These are phyloP conservation scores for Pristis pectinata DNA, from an alignment of 2,797 vertebrate genomes.

Conservation along the genomic window DNA sequence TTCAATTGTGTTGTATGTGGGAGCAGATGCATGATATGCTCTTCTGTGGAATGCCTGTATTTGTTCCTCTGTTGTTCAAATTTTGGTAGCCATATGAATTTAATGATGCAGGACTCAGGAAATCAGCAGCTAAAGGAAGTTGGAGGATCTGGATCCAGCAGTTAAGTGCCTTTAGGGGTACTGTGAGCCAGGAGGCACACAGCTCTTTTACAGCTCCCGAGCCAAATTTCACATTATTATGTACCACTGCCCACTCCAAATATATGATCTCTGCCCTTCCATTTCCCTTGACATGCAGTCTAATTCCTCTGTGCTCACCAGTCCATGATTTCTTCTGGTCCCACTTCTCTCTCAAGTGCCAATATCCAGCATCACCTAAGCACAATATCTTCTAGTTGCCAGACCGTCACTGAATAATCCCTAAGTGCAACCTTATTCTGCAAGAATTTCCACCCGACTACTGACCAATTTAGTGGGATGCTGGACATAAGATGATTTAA, in stretches of 20 bases:
- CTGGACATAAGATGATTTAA: background rate
- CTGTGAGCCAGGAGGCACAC: background rate
- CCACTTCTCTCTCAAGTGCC: background rate
- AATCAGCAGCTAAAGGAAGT: background rate
- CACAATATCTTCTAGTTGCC: background rate
- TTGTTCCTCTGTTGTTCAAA: background rate
- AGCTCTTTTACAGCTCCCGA: no score
- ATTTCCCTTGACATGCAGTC: background rate
- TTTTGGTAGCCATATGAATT: background rate
- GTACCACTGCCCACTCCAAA: background rate
- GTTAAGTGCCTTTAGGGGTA: background rate
- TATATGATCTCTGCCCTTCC: background rate
- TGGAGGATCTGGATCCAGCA: background rate
- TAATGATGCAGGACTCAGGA: background rate
- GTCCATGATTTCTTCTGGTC: background rate
- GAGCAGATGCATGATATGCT: no score
- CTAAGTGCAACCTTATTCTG: background rate
- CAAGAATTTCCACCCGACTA: background rate
- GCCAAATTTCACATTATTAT: background rate
- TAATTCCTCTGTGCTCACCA: background rate
- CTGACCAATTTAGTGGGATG: background rate
- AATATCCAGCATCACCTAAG: background rate
- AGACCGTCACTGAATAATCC: background rate
- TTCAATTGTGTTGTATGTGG: no score
- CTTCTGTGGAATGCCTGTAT: background rate